Conservation (phyloP, 2,113 vertebrate species). For the Benitochromis conjunctus region DNA sequence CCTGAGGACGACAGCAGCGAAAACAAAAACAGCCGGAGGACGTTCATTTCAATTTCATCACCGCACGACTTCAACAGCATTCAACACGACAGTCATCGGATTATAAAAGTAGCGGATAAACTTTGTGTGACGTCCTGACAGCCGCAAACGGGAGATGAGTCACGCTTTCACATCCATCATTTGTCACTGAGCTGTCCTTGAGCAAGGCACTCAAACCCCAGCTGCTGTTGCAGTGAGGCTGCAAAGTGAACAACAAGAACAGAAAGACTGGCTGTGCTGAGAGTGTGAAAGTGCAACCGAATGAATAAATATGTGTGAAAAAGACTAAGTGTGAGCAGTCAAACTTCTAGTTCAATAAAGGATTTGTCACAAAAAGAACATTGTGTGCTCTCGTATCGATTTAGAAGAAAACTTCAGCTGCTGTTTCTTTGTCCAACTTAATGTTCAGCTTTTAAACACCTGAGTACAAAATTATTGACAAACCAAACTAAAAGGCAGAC, state of each 20-base stretch:
- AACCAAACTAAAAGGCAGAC: neutral
- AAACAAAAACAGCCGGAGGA: neutral
- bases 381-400: neutral
- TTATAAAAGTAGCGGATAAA: neutral
- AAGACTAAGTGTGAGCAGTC: neutral
- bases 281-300: neutral
- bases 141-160: neutral
- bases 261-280: neutral
- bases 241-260: neutral
- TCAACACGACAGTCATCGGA: neutral
- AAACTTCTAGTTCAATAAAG: neutral
- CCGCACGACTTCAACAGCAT: neutral
- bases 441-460: neutral
- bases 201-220: neutral
- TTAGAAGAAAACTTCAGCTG: neutral
- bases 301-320: neutral
- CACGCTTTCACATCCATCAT: neutral
- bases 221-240: neutral
- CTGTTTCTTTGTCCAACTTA: neutral
- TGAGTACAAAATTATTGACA: neutral
- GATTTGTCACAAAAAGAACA: neutral
- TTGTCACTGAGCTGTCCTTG: neutral
- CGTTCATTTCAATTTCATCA: neutral
- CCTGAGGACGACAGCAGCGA: conserved; percentile 64
- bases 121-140: neutral